Evolutionary conservation across 2,113 vertebrate species (phyloP).

Genomic region (Nothocercus nigrocapillus): DNA sequence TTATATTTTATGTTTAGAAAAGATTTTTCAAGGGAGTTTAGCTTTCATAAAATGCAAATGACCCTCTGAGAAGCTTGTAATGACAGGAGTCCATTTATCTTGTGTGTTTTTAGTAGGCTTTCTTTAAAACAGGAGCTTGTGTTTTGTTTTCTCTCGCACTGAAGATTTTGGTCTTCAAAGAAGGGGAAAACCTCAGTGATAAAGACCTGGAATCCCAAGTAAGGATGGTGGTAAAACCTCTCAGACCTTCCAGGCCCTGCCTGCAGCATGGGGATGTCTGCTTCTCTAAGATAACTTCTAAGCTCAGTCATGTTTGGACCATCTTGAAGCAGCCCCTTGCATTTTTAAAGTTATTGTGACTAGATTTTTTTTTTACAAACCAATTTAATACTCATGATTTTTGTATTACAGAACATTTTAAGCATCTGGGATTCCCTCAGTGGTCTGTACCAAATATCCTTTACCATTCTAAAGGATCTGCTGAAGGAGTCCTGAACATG

Average conservation of each 20-base stretch:
- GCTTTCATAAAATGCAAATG: background rate
- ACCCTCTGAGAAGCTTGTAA: background rate
- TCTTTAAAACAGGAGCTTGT: background rate
- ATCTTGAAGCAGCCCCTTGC: background rate
- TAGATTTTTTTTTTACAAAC: background rate
- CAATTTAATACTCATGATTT: background rate
- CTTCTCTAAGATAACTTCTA: background rate
- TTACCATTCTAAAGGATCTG: background rate
- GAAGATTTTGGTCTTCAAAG: background rate
- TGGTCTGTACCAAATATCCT: background rate
- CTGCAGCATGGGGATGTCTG: background rate
- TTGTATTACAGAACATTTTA: background rate
- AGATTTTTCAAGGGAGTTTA: background rate
- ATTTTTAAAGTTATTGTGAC: background rate
- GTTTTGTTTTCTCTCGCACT: background rate
- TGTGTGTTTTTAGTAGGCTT: background rate
- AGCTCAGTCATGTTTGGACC: background rate
- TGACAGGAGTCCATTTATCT: background rate
- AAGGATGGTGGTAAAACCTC: background rate
- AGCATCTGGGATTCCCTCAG: background rate
- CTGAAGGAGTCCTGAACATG: background rate
- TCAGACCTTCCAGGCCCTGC: background rate
- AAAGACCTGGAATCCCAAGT: background rate
- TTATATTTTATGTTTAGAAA: background rate
- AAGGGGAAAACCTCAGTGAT: background rate